Conservation (phyloP, 2,797 vertebrate species). For the Varecia variegata region DNA sequence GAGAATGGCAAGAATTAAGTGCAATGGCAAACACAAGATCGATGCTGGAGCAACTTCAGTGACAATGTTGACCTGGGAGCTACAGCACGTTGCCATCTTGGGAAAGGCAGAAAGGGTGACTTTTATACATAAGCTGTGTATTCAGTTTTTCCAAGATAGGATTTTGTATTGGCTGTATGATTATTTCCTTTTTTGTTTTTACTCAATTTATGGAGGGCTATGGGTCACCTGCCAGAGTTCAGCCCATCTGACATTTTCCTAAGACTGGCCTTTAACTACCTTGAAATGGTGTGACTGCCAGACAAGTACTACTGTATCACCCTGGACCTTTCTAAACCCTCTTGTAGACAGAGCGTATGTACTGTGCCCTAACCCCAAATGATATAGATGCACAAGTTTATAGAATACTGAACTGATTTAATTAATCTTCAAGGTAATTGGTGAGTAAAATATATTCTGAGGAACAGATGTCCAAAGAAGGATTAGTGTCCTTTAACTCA, state of each 20-base stretch:
- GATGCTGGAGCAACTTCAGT: fast-evolving
- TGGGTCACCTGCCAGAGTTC: neutral
- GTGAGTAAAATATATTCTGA: neutral
- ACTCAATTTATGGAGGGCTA: neutral
- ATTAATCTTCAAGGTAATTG: neutral
- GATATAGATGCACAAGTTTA: neutral
- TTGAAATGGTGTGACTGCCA: neutral
- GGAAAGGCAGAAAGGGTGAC: neutral
- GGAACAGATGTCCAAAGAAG: neutral
- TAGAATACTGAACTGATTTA: neutral
- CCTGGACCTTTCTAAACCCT: neutral
- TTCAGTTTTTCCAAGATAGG: neutral
- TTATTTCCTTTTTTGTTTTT: neutral
- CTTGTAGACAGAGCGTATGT: neutral
- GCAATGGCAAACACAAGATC: neutral
- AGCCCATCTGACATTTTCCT: neutral
- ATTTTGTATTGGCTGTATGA: neutral
- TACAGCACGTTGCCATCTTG: fast-evolving
- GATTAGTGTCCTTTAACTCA: neutral
- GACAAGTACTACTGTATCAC: neutral
- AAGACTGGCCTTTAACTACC: neutral
- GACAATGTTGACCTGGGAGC: fast-evolving
- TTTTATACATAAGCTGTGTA: neutral
- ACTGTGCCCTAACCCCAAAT: neutral
- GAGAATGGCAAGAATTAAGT: neutral